phyloP scores from a whole-genome alignment of 2,888 invertebrate genomes.

The Tryphoninae sp. region DNA sequence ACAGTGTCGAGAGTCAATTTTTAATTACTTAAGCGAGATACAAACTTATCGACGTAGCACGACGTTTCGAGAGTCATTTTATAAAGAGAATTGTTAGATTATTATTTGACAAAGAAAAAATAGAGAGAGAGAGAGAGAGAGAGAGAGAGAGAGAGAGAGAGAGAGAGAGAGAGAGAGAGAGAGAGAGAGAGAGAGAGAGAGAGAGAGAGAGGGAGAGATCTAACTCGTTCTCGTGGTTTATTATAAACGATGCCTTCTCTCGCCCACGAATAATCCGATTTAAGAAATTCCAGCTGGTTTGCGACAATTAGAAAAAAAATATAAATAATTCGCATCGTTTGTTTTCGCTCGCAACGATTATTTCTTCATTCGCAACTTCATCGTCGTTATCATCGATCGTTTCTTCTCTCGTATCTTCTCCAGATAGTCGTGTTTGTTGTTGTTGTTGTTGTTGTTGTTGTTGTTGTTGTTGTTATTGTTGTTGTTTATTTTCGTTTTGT shows the following conservation, averaged over 20 bases:
- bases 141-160: conserved; percentile 3
- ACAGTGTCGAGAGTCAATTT: conserved; percentile 13
- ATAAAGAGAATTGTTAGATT: conserved; percentile 37
- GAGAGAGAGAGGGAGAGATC: conserved; percentile 29
- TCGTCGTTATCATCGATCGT: background rate
- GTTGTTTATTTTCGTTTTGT: conserved; percentile 51
- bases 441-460: conserved; percentile 59
- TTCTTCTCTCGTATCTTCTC: background rate
- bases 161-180: conserved; percentile 26
- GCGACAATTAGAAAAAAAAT: conserved; percentile 56
- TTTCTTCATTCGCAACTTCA: background rate
- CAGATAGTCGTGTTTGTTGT: conserved; percentile 29
- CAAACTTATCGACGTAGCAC: conserved; percentile 20
- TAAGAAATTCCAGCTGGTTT: conserved; percentile 59
- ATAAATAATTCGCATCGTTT: conserved; percentile 25
- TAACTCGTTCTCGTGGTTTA: conserved; percentile 38
- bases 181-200: conserved; percentile 1
- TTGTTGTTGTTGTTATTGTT: conserved; percentile 23
- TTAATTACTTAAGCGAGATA: background rate
- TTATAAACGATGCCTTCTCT: conserved; percentile 32
- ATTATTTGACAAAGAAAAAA: background rate
- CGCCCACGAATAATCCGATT: conserved; percentile 51
- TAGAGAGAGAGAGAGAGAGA: conserved; percentile 29
- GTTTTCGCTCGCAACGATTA: conserved; percentile 26
- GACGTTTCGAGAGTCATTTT: conserved; percentile 53